These are phyloP conservation scores for Spodoptera frugiperda DNA, from an alignment of 1,140 invertebrate species.

Conservation along the genomic window DNA sequence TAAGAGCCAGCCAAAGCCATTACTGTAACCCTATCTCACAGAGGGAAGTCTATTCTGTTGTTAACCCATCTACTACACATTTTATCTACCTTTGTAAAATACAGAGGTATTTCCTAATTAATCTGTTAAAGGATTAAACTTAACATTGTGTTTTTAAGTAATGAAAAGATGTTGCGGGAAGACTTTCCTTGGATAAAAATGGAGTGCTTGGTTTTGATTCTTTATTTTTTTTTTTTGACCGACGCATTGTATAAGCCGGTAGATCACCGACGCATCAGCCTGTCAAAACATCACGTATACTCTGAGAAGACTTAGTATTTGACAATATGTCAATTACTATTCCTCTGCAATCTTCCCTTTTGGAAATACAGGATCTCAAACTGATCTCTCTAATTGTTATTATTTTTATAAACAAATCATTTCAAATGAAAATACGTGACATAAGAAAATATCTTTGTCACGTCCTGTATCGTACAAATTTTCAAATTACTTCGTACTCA, in stretches of 20 bases:
- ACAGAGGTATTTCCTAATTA: constrained; percentile 26
- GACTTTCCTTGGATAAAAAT: too few species aligned
- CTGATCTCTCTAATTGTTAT: background rate
- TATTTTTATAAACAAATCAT: constrained; percentile 14
- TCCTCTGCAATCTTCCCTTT: too few species aligned
- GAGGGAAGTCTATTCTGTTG: constrained; percentile 8
- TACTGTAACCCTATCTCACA: constrained; percentile 28
- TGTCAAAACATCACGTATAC: too few species aligned
- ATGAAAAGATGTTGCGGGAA: background rate
- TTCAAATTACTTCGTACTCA: constrained; percentile 30
- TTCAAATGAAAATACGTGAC: background rate
- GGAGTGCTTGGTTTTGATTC: too few species aligned
- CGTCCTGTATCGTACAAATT: constrained; percentile 13
- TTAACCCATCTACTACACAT: background rate
- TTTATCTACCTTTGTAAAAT: constrained; percentile 9
- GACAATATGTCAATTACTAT: too few species aligned
- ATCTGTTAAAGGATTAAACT: constrained; percentile 4
- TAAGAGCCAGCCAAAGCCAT: constrained; percentile 11
- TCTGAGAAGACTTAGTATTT: too few species aligned
- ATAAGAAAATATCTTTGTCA: constrained; percentile 1
- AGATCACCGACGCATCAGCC: too few species aligned
- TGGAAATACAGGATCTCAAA: too few species aligned
- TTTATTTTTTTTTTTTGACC: too few species aligned
- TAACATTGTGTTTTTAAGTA: background rate
- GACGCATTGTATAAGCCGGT: too few species aligned